Evolutionary conservation across 2,797 vertebrate species (phyloP), one percentile per base, ranked within the genome.

Genomic region (Streptopelia turtur): DNA sequence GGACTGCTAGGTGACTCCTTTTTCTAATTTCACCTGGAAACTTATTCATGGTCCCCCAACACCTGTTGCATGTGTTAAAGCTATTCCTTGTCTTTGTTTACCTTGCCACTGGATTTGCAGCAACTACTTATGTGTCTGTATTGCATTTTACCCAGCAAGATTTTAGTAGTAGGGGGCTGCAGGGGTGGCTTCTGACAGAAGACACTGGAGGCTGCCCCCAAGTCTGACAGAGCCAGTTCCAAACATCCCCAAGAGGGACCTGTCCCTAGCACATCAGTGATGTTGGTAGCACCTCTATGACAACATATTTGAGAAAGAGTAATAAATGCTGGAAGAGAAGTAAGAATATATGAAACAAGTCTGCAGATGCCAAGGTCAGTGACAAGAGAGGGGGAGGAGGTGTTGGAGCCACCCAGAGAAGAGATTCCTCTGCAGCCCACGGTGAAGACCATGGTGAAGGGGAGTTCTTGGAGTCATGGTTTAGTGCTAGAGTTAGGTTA

Each of bases 321-420:
- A 50, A 43, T 85, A 70, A 53, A 3, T 31, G 9, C 27, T 70
- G 37, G 13, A n/a, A 92, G 37, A 56, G 2, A 53, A 57, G 16
- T 24, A 41, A 65, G 11, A 82, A 82, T 35, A 66, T 1, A 0
- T 16, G 13, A 30, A 68, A 2, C 3, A 74, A 8, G 17, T 41
- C 45, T 22, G 45, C 7, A 23, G 24, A 59, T 53, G n/a, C 27
- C 23, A 59, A 45, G 41, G 25, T 71, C 57, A 59, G 17, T 63
- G 39, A 47, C 27, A 27, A 72, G n/a, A 33, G 21, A 79, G 31
- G 5, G 11, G 24, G 31, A 41, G 24, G 22, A 52, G 1, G 2
- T 53, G 6, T 7, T 41, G 20, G n/a, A 0, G 0, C 49, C 6
- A 13, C 41, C 47, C 11, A 22, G 45, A 25, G 24, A 24, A 56